Evolutionary conservation across 2,797 vertebrate species (phyloP).

Genomic region (Poliocrania exsul): DNA sequence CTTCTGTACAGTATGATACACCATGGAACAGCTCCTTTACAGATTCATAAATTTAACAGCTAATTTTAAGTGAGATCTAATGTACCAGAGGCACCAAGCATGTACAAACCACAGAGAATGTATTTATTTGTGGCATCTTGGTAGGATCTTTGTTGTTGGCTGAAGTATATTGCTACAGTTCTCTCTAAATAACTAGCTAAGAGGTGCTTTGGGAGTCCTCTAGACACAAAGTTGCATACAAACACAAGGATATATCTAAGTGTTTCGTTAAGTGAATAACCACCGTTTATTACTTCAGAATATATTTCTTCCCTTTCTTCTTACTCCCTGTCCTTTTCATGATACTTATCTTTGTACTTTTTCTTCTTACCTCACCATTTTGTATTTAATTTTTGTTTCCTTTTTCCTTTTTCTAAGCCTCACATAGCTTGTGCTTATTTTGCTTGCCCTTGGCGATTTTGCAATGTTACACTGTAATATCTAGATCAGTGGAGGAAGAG

Average conservation of each 20-base stretch:
- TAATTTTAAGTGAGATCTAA: not conserved
- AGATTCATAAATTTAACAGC: not conserved
- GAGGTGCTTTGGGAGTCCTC: not conserved
- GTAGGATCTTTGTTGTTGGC: not conserved
- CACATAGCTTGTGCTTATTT: not conserved
- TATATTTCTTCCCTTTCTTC: not conserved
- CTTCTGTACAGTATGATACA: not conserved
- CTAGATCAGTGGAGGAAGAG: not conserved
- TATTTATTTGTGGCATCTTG: not conserved
- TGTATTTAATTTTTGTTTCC: not conserved
- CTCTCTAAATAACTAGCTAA: not conserved
- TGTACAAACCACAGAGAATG: not conserved
- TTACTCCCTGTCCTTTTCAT: not conserved
- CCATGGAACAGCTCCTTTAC: not conserved
- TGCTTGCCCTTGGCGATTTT: not conserved
- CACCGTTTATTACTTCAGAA: not conserved
- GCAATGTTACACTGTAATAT: not conserved
- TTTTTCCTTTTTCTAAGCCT: not conserved
- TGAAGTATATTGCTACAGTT: not conserved
- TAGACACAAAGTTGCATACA: not conserved
- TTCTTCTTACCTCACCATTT: not conserved
- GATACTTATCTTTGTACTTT: not conserved
- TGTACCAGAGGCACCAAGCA: not conserved
- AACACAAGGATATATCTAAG: not conserved
- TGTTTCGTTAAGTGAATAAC: not conserved